Evolutionary conservation across 2,797 vertebrate genomes (phyloP).

Genomic region (Tamandua tetradactyla): DNA sequence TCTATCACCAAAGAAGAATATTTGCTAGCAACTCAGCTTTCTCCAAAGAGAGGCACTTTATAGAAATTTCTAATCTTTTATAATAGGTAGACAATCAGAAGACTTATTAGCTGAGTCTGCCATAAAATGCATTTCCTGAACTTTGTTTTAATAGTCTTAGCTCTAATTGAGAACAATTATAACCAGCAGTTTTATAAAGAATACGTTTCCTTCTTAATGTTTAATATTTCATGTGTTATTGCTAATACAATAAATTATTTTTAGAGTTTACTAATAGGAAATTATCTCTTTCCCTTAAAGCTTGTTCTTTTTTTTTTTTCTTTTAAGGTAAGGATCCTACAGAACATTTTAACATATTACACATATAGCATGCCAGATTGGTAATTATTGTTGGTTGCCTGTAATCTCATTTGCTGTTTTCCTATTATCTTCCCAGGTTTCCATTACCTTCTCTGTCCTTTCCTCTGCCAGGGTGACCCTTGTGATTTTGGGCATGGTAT

Average conservation of each 20-base stretch:
- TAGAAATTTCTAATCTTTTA: background rate
- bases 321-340: background rate
- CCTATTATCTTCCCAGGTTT: too few relatives aligned
- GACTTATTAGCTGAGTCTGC: background rate
- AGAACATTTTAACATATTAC: too few relatives aligned
- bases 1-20: background rate
- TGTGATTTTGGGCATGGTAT: background rate
- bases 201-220: constrained; percentile 14
- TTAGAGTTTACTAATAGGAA: background rate
- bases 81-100: background rate
- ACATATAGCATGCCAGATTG: background rate
- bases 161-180: background rate
- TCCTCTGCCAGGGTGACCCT: background rate
- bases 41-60: background rate
- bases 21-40: background rate
- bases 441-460: background rate
- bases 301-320: too few relatives aligned
- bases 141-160: background rate
- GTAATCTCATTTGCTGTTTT: background rate
- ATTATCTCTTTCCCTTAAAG: background rate
- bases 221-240: background rate
- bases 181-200: background rate
- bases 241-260: background rate
- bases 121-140: constrained; percentile 19
- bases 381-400: background rate